These are phyloP conservation scores for Melanogrammus aeglefinus DNA, from an alignment of 2,797 vertebrate species.

Conservation along the genomic window DNA sequence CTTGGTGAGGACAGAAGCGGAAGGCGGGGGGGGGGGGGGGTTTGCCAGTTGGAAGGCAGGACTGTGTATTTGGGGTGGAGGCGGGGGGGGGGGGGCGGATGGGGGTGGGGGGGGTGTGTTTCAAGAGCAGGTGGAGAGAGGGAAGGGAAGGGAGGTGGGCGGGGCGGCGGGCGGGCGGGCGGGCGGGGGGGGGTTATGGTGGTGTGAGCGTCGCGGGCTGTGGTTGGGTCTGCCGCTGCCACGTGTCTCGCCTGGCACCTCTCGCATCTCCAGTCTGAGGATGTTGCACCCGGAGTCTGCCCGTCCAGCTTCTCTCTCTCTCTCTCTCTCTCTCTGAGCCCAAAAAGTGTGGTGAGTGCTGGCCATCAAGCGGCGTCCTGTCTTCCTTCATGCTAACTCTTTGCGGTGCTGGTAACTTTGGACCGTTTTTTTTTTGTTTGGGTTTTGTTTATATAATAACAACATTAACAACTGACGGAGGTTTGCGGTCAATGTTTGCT, in stretches of 20 bases:
- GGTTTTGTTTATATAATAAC: not conserved
- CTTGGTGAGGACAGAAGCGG: constrained; percentile 1
- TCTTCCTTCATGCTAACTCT: constrained; percentile 48
- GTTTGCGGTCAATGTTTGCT: constrained; percentile 39
- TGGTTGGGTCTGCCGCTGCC: constrained; percentile 80
- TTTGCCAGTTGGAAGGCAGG: constrained; percentile 52
- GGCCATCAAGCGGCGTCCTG: constrained; percentile 57
- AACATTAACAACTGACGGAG: constrained; percentile 15
- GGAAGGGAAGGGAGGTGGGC: constrained; percentile 15
- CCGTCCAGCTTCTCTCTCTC: constrained; percentile 63
- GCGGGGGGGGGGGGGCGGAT: constrained; percentile 16
- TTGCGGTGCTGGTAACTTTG: constrained; percentile 13
- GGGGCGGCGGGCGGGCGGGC: constrained; percentile 39
- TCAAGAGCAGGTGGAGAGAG: constrained; percentile 58
- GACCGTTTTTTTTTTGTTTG: not conserved
- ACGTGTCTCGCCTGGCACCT: constrained; percentile 76
- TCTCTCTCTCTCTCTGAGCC: constrained; percentile 62
- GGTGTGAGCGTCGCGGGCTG: constrained; percentile 78
- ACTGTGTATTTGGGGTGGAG: constrained; percentile 44
- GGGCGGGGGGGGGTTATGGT: constrained; percentile 53
- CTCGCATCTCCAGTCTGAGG: constrained; percentile 68
- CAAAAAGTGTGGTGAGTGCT: constrained; percentile 71
- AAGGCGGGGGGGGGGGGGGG: constrained; percentile 33
- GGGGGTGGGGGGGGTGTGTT: constrained; percentile 32
- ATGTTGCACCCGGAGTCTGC: constrained; percentile 71